Conservation (phyloP, 2,888 invertebrate genomes). For the Lacanobia wlatinum region DNA sequence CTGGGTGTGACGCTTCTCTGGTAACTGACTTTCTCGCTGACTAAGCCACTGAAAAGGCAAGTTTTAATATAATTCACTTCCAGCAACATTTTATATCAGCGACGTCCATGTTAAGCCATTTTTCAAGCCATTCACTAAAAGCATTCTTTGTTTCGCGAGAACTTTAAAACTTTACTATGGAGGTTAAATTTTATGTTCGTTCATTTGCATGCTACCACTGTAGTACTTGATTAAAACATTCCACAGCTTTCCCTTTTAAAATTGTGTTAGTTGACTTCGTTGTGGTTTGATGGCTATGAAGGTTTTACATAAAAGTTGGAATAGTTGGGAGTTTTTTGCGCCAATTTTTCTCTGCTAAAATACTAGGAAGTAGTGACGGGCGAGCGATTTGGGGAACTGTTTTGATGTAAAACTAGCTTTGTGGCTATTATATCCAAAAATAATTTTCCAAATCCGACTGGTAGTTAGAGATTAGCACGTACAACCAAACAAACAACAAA, state of each 20-base stretch:
- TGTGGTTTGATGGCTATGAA: slow-evolving; percentile 6
- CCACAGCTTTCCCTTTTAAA: slow-evolving; percentile 24
- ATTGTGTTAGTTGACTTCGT: slow-evolving; percentile 27
- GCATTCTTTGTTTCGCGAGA: slow-evolving; percentile 72
- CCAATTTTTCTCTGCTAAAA: too few species aligned
- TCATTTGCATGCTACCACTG: slow-evolving; percentile 60
- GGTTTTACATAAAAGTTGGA: neutral
- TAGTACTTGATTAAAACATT: slow-evolving; percentile 55
- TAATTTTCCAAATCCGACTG: too few species aligned
- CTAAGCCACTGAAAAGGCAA: too few species aligned
- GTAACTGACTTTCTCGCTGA: too few species aligned
- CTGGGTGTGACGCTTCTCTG: too few species aligned
- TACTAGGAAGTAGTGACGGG: too few species aligned
- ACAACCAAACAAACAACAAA: too few species aligned
- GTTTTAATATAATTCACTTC: slow-evolving; percentile 39
- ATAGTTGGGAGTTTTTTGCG: too few species aligned
- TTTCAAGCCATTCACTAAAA: slow-evolving; percentile 74
- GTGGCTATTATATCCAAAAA: too few species aligned
- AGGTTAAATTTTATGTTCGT: slow-evolving; percentile 66
- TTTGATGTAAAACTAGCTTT: too few species aligned
- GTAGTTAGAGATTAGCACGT: too few species aligned
- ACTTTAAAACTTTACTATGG: slow-evolving; percentile 63
- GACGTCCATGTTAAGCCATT: slow-evolving; percentile 67
- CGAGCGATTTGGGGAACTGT: too few species aligned
- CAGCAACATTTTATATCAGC: slow-evolving; percentile 44